phyloP scores from a whole-genome alignment of 2,797 vertebrate genomes.

The Coregonus ussuriensis region DNA sequence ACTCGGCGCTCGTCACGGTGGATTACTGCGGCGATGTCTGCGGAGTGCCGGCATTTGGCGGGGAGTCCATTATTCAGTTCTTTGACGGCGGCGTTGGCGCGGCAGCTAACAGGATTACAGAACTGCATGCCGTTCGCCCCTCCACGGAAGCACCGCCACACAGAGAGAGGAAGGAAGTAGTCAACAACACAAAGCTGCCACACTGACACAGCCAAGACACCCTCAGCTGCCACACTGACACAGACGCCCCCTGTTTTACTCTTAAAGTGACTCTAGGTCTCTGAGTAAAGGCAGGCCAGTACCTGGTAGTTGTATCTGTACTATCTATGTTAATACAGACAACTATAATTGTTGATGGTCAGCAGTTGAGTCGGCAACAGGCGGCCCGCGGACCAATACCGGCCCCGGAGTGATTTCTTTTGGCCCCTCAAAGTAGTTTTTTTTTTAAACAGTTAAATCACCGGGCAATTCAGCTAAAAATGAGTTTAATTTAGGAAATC shows the following conservation, averaged over 20 bases:
- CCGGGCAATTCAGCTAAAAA: too few relatives aligned
- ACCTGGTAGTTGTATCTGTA: neutral
- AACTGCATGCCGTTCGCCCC: constrained; percentile 8
- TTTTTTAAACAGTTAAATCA: too few relatives aligned
- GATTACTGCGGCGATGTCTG: constrained; percentile 8
- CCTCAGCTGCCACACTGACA: neutral
- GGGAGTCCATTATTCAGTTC: constrained; percentile 19
- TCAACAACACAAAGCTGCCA: constrained; percentile 2
- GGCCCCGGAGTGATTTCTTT: too few relatives aligned
- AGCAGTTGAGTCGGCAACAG: neutral
- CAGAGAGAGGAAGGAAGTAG: constrained; percentile 8
- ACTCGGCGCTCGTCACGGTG: constrained; percentile 4
- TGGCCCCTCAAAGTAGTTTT: too few relatives aligned
- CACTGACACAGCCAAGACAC: neutral
- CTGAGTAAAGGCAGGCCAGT: neutral
- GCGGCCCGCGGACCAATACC: too few relatives aligned
- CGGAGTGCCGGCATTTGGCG: constrained; percentile 1
- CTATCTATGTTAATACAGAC: too few relatives aligned
- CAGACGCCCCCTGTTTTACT: too few relatives aligned
- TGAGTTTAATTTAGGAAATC: neutral
- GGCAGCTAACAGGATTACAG: constrained; percentile 37
- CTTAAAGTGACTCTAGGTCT: neutral
- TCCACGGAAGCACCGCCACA: constrained; percentile 3
- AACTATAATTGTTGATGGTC: neutral
- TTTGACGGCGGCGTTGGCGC: neutral